Percentiles rank a stretch among this genome's conserved stretches.
phyloP scores from a whole-genome alignment of 2,797 vertebrate species.

The Chloroceryle inda region DNA sequence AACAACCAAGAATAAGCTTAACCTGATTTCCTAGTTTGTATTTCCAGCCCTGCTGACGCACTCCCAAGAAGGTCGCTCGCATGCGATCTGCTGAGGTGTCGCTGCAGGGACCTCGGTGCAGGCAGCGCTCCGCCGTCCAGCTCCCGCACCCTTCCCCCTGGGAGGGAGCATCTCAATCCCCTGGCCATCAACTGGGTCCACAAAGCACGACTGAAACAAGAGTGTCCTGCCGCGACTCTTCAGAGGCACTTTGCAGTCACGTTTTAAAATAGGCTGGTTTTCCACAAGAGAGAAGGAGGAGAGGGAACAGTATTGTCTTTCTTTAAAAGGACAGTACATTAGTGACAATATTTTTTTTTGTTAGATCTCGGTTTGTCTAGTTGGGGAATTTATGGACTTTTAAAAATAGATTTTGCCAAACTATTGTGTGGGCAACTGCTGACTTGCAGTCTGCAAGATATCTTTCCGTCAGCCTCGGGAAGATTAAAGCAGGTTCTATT shows the following conservation, averaged over 20 bases:
- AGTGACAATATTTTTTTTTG: not conserved
- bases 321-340: slow-evolving; percentile 34
- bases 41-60: slow-evolving; percentile 61
- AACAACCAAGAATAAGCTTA: slow-evolving; percentile 49
- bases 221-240: not conserved
- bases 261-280: not conserved
- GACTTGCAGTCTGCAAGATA: slow-evolving; percentile 77
- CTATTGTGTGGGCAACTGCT: slow-evolving; percentile 76
- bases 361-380: slow-evolving; percentile 60
- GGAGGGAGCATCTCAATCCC: not conserved
- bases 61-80: not conserved
- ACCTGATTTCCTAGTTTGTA: slow-evolving; percentile 69
- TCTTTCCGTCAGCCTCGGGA: slow-evolving; percentile 69
- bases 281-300: not conserved
- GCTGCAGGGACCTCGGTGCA: not conserved
- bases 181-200: fast-evolving
- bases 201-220: fast-evolving
- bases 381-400: slow-evolving; percentile 73
- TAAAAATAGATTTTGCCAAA: slow-evolving; percentile 82
- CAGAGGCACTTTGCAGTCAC: not conserved
- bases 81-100: slow-evolving; percentile 6
- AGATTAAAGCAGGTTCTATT: slow-evolving; percentile 78
- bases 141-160: not conserved
- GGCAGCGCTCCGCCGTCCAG: not conserved
- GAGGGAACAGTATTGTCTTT: not conserved